Evolutionary conservation across 2,113 vertebrate species (phyloP).

Genomic region (Dipodomys ordii): DNA sequence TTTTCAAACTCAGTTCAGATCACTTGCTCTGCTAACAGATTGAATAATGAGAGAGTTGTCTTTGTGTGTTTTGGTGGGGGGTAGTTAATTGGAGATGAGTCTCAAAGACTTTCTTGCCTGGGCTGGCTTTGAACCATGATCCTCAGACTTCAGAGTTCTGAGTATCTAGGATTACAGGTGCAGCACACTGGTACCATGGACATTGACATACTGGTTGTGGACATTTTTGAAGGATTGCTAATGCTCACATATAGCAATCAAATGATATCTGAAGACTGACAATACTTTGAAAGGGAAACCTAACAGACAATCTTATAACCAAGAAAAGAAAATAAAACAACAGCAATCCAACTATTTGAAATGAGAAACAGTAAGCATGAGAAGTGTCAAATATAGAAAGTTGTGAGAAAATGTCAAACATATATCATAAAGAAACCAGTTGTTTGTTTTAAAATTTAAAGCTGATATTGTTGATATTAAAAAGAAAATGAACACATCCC

Average conservation of each 20-base stretch:
- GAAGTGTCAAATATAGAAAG: not conserved
- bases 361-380: not conserved
- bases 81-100: no score
- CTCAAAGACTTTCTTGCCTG: no score
- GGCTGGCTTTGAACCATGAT: no score
- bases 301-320: not conserved
- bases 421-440: not conserved
- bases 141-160: no score
- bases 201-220: no score
- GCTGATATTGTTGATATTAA: not conserved
- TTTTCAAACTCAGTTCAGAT: not conserved
- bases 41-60: not conserved
- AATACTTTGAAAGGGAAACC: not conserved
- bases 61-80: no score
- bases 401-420: not conserved
- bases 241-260: not conserved
- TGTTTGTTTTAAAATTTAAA: not conserved
- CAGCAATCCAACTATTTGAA: not conserved
- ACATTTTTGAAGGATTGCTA: no score
- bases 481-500: no score
- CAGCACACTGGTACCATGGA: no score
- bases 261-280: not conserved
- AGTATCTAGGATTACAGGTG: no score
- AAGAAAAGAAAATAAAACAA: not conserved
- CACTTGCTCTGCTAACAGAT: fast-evolving